Conservation (phyloP, 2,888 invertebrate genomes). For the Nezara viridula region DNA sequence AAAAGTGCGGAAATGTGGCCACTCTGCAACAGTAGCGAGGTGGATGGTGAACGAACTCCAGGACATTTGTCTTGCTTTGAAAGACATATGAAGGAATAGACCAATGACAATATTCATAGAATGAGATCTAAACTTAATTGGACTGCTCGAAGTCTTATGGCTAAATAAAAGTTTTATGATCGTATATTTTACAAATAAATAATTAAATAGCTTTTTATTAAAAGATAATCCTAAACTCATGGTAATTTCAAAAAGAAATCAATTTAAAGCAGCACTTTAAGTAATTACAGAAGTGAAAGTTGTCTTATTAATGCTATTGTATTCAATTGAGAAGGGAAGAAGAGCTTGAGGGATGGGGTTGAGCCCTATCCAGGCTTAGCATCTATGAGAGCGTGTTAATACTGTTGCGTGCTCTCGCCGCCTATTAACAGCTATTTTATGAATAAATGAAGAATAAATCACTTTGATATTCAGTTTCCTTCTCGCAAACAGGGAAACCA, state of each 20-base stretch:
- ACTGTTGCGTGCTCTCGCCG: not conserved
- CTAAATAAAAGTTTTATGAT: no score
- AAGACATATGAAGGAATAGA: no score
- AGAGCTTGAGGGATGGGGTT: not conserved
- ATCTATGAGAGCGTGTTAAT: conserved; percentile 8
- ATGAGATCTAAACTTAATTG: no score
- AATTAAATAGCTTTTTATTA: not conserved
- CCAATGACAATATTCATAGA: no score
- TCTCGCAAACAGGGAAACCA: not conserved
- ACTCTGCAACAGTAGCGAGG: no score
- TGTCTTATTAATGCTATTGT: conserved; percentile 5
- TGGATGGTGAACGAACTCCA: no score
- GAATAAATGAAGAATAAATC: conserved; percentile 12
- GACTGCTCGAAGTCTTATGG: no score
- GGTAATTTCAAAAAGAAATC: not conserved
- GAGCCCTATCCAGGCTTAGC: not conserved
- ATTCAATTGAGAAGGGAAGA: conserved; percentile 2
- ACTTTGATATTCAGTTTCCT: not conserved
- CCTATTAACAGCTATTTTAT: not conserved
- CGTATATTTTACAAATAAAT: no score
- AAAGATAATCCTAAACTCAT: not conserved
- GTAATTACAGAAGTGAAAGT: not conserved
- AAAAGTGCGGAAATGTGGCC: no score
- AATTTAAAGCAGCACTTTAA: not conserved
- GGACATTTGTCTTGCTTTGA: no score